phyloP scores from a whole-genome alignment of 2,113 vertebrate genomes.

The Tor tambroides region DNA sequence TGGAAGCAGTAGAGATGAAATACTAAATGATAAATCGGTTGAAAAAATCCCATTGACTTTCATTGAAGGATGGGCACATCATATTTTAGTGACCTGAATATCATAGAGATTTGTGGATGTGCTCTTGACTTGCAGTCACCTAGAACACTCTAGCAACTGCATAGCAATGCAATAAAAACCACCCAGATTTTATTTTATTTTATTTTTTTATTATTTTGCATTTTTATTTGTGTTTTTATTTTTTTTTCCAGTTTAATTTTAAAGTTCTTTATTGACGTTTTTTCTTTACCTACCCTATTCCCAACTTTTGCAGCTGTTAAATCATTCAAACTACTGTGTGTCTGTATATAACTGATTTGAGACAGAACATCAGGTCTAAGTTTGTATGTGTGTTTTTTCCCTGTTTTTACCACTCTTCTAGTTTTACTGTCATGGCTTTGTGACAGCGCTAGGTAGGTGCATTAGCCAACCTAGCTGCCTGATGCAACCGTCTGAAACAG shows the following conservation, averaged over 20 bases:
- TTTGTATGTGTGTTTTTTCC: background rate
- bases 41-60: background rate
- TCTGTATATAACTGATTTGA: background rate
- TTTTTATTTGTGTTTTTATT: too few species aligned
- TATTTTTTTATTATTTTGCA: too few species aligned
- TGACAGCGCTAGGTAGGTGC: slow-evolving; percentile 18
- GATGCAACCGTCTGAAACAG: slow-evolving; percentile 60
- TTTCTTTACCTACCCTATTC: background rate
- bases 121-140: background rate
- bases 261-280: too few species aligned
- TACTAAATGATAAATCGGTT: background rate
- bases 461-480: slow-evolving; percentile 28
- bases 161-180: too few species aligned
- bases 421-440: slow-evolving; percentile 13
- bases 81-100: background rate
- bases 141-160: background rate
- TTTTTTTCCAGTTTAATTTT: too few species aligned
- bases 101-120: background rate
- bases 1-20: background rate
- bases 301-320: background rate
- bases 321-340: background rate
- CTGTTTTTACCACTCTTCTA: background rate
- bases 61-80: too few species aligned
- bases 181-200: too few species aligned
- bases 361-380: too few species aligned